Percentiles rank a stretch among this genome's conserved stretches.
phyloP scores from a whole-genome alignment of 2,888 invertebrate genomes.

The Odiellus spinosus region DNA sequence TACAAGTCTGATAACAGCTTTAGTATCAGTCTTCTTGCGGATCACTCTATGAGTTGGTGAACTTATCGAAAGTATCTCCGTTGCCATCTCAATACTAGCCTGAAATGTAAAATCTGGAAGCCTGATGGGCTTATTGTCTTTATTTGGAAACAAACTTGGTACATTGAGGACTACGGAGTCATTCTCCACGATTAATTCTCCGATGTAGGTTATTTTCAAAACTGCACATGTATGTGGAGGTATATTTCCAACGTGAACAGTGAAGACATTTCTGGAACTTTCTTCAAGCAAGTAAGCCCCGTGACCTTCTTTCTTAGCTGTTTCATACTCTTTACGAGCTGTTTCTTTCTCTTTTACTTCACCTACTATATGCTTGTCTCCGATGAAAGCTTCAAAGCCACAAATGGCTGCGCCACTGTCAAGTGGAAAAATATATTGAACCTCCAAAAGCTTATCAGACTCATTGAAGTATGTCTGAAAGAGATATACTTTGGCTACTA shows the following conservation, averaged over 20 bases:
- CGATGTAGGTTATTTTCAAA: constrained; percentile 33
- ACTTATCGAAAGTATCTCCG: too few species aligned
- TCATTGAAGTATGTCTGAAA: constrained; percentile 28
- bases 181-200: constrained; percentile 29
- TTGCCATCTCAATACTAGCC: too few species aligned
- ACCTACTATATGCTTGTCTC: constrained; percentile 31
- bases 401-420: constrained; percentile 31
- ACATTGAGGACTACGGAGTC: constrained; percentile 28
- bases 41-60: too few species aligned
- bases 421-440: constrained; percentile 33
- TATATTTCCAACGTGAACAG: constrained; percentile 32
- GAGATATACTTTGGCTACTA: neutral
- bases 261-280: constrained; percentile 30
- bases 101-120: too few species aligned
- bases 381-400: constrained; percentile 34
- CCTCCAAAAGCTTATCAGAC: constrained; percentile 25
- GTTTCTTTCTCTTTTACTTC: constrained; percentile 31
- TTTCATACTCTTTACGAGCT: constrained; percentile 30
- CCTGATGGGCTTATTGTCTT: too few species aligned
- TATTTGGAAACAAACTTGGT: constrained; percentile 18
- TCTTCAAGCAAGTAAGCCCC: constrained; percentile 35
- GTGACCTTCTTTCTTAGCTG: constrained; percentile 31
- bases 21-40: constrained; percentile 26
- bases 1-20: constrained; percentile 27
- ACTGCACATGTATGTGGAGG: constrained; percentile 28